Conservation (phyloP, 2,113 vertebrate species). For the Psittacula cyanocephala region DNA sequence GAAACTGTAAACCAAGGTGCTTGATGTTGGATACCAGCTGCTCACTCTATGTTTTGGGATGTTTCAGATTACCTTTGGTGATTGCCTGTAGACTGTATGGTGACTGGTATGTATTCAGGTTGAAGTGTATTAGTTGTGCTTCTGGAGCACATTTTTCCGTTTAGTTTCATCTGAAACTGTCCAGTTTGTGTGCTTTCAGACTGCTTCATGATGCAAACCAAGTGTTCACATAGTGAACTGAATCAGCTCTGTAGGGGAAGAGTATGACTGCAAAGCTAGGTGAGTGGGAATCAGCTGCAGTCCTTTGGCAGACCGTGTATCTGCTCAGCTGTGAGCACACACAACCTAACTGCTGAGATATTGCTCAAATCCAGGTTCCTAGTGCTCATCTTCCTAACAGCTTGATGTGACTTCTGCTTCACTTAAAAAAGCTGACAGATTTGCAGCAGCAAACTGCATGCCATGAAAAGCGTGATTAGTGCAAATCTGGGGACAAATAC, state of each 20-base stretch:
- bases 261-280: neutral
- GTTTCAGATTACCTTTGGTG: neutral
- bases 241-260: neutral
- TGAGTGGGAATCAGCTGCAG: neutral
- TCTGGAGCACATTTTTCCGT: neutral
- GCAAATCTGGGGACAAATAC: neutral
- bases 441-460: neutral
- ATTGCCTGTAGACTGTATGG: neutral
- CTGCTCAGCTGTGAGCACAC: neutral
- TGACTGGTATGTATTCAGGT: neutral
- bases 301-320: neutral
- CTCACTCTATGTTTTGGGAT: neutral
- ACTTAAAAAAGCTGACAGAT: neutral
- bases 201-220: neutral
- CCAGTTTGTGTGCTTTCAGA: neutral
- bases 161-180: neutral
- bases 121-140: neutral
- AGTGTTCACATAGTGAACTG: neutral
- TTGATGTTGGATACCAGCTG: neutral
- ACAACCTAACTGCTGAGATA: neutral
- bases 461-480: neutral
- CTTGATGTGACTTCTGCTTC: neutral
- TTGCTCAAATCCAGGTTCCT: neutral
- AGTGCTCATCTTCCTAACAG: neutral
- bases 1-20: neutral